Conservation (phyloP, 2,797 vertebrate genomes). For the Coluber constrictor region DNA sequence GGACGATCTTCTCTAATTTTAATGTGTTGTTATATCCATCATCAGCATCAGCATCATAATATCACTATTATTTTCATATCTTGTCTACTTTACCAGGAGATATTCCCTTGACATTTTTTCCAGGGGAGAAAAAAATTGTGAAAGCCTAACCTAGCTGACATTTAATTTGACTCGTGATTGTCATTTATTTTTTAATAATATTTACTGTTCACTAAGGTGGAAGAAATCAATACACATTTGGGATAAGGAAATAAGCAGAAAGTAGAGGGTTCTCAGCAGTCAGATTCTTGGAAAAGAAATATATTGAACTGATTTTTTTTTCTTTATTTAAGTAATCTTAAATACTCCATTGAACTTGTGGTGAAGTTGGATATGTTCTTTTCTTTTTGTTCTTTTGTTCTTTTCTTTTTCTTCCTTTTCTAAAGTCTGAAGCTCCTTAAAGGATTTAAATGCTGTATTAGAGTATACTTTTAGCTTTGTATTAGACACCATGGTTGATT, state of each 20-base stretch:
- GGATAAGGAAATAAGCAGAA: conserved; percentile 71
- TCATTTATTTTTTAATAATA: conserved; percentile 72
- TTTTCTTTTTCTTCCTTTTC: conserved; percentile 31
- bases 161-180: conserved; percentile 68
- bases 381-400: not conserved
- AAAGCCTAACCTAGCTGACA: conserved; percentile 67
- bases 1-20: not conserved
- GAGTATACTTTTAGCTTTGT: not conserved
- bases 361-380: not conserved
- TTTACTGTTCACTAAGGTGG: conserved; percentile 66
- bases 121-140: conserved; percentile 38
- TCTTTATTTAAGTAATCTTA: conserved; percentile 38
- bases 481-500: not conserved
- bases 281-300: conserved; percentile 54
- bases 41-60: not conserved
- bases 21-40: not conserved
- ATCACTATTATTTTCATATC: conserved; percentile 40
- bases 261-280: conserved; percentile 63
- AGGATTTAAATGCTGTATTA: conserved; percentile 24
- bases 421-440: conserved; percentile 58
- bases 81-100: conserved; percentile 55
- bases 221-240: conserved; percentile 65
- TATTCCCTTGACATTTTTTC: conserved; percentile 59
- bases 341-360: conserved; percentile 40
- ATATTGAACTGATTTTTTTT: conserved; percentile 18